Evolutionary conservation across 2,113 vertebrate species (phyloP).

Genomic region (Sinosuthora webbiana): DNA sequence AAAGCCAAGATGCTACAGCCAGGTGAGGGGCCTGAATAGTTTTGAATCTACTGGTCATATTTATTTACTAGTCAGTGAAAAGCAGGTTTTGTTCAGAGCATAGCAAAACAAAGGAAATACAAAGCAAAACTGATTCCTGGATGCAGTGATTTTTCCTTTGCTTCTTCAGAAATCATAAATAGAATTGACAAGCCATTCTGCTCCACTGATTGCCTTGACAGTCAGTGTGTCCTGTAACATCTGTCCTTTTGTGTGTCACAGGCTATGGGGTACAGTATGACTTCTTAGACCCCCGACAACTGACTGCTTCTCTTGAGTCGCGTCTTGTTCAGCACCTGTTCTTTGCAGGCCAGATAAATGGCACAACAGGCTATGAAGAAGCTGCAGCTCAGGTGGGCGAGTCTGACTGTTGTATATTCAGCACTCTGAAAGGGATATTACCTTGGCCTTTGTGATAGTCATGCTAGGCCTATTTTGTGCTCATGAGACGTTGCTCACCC

Average conservation of each 20-base stretch:
- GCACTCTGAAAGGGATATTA: background rate
- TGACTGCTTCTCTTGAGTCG: constrained; percentile 84
- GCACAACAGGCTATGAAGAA: constrained; percentile 96
- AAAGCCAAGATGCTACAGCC: constrained; percentile 83
- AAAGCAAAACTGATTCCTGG: background rate
- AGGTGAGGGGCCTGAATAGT: constrained; percentile 69
- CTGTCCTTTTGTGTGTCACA: constrained; percentile 32
- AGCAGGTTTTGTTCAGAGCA: fast-evolving
- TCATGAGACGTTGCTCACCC: background rate
- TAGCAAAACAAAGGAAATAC: background rate
- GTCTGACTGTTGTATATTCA: fast-evolving
- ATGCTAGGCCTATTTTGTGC: background rate
- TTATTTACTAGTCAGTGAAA: background rate
- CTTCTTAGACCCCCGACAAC: constrained; percentile 91
- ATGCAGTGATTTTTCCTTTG: background rate
- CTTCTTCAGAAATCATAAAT: background rate
- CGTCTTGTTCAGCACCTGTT: constrained; percentile 88
- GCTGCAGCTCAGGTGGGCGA: constrained; percentile 88
- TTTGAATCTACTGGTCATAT: background rate
- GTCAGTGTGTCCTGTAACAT: background rate
- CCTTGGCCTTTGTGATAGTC: background rate
- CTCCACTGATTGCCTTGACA: background rate
- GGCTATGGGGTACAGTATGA: constrained; percentile 98
- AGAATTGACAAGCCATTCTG: background rate
- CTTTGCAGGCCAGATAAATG: constrained; percentile 95